Evolutionary conservation across 2,797 vertebrate species (phyloP).

Genomic region (Molothrus ater): DNA sequence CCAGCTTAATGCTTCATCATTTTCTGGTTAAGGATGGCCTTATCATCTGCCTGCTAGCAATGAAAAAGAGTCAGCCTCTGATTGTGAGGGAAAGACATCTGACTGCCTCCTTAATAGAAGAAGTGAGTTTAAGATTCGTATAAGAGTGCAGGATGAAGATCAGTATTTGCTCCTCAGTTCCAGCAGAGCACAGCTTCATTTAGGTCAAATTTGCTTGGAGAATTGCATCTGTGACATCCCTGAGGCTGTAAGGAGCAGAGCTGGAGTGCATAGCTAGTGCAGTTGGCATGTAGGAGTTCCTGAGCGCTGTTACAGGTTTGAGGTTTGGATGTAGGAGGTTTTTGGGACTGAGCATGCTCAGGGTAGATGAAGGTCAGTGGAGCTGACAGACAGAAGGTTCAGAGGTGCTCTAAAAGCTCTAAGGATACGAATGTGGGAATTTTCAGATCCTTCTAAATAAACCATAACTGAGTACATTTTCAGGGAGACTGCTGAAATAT

Average conservation of each 20-base stretch:
- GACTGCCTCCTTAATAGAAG: neutral
- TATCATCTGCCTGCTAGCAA: neutral
- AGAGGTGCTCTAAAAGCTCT: neutral
- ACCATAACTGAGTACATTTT: neutral
- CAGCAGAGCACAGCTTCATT: neutral
- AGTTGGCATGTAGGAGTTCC: constrained; percentile 56
- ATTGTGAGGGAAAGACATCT: neutral
- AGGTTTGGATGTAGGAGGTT: constrained; percentile 16
- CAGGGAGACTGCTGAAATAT: neutral
- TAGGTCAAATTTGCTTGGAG: neutral
- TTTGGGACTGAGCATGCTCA: constrained; percentile 10
- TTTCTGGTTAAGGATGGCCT: neutral
- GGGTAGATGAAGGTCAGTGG: constrained; percentile 46
- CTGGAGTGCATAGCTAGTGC: neutral
- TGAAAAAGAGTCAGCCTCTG: neutral
- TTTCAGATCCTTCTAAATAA: neutral
- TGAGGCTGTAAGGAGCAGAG: neutral
- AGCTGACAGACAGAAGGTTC: constrained; percentile 22
- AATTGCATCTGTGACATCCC: neutral
- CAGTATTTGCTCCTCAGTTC: neutral
- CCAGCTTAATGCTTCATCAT: neutral
- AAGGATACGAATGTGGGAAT: neutral
- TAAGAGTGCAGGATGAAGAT: neutral
- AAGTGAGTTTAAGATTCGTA: neutral
- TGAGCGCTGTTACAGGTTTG: neutral